Evolutionary conservation across 2,113 vertebrate genomes (phyloP).

Genomic region (Ondatra zibethicus): DNA sequence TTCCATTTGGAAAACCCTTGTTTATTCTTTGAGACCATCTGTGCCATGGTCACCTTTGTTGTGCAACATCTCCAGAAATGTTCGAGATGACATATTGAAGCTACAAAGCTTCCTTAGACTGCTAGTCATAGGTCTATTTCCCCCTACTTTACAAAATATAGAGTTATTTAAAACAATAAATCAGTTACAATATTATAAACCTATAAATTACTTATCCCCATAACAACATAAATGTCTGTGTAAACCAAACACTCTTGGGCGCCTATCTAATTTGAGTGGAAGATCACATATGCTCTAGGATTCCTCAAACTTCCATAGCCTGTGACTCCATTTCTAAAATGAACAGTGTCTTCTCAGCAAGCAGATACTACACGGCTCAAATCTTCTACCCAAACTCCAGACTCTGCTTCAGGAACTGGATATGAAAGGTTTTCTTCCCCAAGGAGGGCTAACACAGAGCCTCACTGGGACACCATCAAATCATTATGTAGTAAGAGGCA

Average conservation of each 20-base stretch:
- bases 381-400: neutral
- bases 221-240: neutral
- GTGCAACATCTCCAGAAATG: neutral
- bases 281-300: neutral
- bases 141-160: neutral
- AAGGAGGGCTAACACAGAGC: neutral
- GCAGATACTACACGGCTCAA: neutral
- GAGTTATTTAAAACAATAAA: slow-evolving; percentile 1
- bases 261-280: neutral
- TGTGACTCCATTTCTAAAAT: slow-evolving; percentile 8
- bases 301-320: neutral
- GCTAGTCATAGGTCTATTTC: neutral
- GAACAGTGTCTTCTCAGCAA: slow-evolving; percentile 6
- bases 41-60: neutral
- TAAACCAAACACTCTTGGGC: neutral
- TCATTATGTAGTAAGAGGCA: too few species aligned
- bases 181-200: neutral
- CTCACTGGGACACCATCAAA: neutral
- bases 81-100: fast-evolving
- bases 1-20: neutral
- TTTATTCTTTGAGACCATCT: neutral
- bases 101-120: neutral
- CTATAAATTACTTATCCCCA: neutral
- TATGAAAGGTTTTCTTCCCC: neutral
- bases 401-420: slow-evolving; percentile 28